Conservation (phyloP, 2,797 vertebrate species). For the Dipus sagitta region DNA sequence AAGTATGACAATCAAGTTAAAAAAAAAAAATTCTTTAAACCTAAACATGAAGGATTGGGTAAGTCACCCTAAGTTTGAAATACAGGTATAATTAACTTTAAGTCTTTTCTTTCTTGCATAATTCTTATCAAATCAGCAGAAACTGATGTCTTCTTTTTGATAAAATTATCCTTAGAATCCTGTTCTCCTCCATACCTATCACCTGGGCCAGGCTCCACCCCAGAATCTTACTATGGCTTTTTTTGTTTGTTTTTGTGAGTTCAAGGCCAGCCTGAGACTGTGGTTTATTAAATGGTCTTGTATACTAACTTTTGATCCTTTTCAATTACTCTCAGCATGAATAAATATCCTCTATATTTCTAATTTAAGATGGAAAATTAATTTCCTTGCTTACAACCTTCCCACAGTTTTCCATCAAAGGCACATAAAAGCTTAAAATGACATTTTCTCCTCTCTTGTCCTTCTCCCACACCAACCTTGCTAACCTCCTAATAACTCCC, state of each 20-base stretch:
- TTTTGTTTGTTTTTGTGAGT: background rate
- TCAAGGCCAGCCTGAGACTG: too few relatives aligned
- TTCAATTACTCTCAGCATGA: background rate
- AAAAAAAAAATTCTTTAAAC: background rate
- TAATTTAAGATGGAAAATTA: background rate
- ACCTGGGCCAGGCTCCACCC: background rate
- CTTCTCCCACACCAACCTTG: background rate
- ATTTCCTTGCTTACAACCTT: slow-evolving; percentile 8
- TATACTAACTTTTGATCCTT: background rate
- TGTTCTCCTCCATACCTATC: background rate
- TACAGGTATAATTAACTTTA: background rate
- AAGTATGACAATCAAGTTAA: background rate
- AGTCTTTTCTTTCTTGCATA: background rate
- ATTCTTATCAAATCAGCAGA: background rate
- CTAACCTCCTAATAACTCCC: background rate
- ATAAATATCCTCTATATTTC: background rate
- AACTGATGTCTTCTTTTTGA: background rate
- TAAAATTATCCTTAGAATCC: background rate
- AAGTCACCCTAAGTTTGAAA: background rate
- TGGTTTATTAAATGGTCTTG: background rate
- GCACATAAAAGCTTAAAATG: background rate
- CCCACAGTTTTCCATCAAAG: background rate
- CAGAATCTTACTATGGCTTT: background rate
- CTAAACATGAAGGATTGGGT: background rate
- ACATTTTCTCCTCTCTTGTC: background rate